phyloP scores from a whole-genome alignment of 64 coral and sea anemone species.

The Astreopora myriophthalma region DNA sequence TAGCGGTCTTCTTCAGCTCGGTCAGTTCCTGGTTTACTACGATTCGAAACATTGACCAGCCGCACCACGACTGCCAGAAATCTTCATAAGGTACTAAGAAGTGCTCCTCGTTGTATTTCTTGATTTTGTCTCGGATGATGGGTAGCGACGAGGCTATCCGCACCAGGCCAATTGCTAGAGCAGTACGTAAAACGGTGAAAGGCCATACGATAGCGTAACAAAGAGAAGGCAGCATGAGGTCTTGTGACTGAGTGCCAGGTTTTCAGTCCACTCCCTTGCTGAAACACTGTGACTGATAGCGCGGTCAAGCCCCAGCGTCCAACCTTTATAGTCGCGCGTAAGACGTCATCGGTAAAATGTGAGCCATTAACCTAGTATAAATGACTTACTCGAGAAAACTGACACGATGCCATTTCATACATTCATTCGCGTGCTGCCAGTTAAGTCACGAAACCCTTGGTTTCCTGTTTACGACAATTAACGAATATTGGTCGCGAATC shows the following conservation, averaged over 20 bases:
- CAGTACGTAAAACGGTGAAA: neutral
- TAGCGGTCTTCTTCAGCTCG: constrained; percentile 63
- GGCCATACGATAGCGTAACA: neutral
- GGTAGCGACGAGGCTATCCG: neutral
- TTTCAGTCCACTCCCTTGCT: no score
- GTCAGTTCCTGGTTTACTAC: neutral
- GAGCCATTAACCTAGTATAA: neutral
- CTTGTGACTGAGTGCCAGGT: no score
- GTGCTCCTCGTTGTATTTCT: neutral
- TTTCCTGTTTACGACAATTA: neutral
- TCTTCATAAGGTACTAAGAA: constrained; percentile 54
- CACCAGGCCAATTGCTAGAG: neutral
- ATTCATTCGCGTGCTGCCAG: neutral
- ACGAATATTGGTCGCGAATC: neutral
- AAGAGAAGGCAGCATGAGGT: neutral
- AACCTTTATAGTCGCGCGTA: neutral
- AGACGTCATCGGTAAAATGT: neutral
- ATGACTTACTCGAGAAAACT: neutral
- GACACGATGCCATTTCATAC: neutral
- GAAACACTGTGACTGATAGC: no score
- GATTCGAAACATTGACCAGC: constrained; percentile 23
- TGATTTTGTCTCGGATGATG: neutral
- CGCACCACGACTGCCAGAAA: constrained; percentile 52
- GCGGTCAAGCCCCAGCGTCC: neutral
- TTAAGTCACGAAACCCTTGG: neutral